Conservation (phyloP, 2,797 vertebrate species). For the Scomberomorus guttatus region DNA sequence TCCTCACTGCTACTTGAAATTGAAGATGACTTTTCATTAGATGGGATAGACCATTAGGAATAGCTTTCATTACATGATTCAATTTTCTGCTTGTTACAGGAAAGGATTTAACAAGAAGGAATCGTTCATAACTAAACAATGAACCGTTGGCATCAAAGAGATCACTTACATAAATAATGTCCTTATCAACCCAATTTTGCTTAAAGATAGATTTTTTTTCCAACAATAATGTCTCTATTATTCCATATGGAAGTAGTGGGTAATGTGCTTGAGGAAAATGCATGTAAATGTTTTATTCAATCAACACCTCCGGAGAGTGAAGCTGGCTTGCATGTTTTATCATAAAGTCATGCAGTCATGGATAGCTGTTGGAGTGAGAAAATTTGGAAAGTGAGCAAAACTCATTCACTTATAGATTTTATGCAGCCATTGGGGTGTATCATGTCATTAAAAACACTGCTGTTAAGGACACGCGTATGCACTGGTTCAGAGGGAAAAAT, state of each 20-base stretch:
- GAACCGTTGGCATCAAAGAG: too few relatives aligned
- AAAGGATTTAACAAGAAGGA: too few relatives aligned
- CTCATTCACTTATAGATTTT: slow-evolving; percentile 20
- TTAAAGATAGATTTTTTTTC: too few relatives aligned
- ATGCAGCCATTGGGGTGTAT: not conserved
- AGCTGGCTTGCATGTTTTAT: slow-evolving; percentile 53
- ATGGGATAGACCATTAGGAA: too few relatives aligned
- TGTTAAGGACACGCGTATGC: not conserved
- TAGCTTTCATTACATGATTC: too few relatives aligned
- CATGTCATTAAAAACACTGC: not conserved
- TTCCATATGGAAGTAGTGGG: not conserved
- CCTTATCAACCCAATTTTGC: too few relatives aligned
- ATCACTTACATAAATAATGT: too few relatives aligned
- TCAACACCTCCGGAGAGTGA: slow-evolving; percentile 67
- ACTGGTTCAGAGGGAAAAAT: not conserved
- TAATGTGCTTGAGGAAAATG: slow-evolving; percentile 46
- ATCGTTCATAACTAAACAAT: too few relatives aligned
- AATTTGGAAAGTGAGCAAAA: slow-evolving; percentile 33
- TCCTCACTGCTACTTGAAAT: not conserved
- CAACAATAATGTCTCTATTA: too few relatives aligned
- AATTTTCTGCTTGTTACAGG: too few relatives aligned
- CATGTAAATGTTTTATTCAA: slow-evolving; percentile 48
- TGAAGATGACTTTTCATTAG: not conserved
- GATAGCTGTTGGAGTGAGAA: slow-evolving; percentile 57
- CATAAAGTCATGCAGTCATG: slow-evolving; percentile 31